Percentiles rank a stretch among this genome's conserved stretches.
Evolutionary conservation across 2,888 invertebrate species (phyloP).

Genomic region (Suillia variegata): DNA sequence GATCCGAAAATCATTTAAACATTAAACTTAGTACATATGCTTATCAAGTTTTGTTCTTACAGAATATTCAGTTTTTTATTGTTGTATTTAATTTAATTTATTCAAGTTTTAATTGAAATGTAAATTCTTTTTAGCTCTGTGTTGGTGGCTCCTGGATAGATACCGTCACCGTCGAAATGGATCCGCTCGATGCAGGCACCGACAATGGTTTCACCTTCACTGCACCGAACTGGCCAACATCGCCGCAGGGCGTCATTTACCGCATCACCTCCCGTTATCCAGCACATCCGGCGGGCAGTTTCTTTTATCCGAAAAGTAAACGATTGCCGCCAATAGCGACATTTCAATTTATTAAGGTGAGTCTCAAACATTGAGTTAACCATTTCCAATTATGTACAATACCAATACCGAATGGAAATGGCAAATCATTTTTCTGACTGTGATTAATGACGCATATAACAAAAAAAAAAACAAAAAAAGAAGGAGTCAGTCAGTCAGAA

Average conservation of each 20-base stretch:
- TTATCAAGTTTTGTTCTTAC: no score
- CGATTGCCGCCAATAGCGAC: constrained; percentile 88
- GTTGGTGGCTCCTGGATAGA: constrained; percentile 91
- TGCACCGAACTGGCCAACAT: constrained; percentile 94
- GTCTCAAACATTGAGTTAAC: constrained; percentile 29
- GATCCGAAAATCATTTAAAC: no score
- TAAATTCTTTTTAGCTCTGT: constrained; percentile 71
- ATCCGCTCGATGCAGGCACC: constrained; percentile 91
- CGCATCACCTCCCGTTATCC: constrained; percentile 88
- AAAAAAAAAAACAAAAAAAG: constrained; percentile 44
- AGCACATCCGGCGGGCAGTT: constrained; percentile 90
- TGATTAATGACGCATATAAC: constrained; percentile 36
- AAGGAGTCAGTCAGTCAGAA: no score
- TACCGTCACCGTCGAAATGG: constrained; percentile 86
- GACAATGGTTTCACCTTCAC: constrained; percentile 96
- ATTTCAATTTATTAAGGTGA: constrained; percentile 89
- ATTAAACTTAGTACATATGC: no score
- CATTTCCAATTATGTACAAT: neutral
- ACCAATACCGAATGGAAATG: neutral
- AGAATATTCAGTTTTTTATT: no score
- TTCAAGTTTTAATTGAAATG: no score
- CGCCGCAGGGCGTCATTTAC: constrained; percentile 86
- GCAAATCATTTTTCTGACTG: neutral
- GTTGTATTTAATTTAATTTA: no score
- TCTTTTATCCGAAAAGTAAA: constrained; percentile 89